phyloP scores from a whole-genome alignment of 2,113 vertebrate species.

The Callorhinus ursinus region DNA sequence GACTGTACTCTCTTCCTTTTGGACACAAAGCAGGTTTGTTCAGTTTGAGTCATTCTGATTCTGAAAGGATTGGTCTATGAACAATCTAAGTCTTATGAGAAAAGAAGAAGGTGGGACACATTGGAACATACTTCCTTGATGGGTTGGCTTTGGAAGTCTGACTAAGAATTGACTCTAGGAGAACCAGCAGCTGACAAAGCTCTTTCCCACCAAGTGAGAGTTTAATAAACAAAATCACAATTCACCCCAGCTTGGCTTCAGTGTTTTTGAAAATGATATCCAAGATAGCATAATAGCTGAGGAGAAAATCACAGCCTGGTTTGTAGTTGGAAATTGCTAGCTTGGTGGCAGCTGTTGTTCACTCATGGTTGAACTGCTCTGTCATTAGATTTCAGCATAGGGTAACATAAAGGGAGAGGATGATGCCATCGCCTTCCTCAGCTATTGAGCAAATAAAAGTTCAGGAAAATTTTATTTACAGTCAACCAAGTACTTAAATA shows the following conservation, averaged over 20 bases:
- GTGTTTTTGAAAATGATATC: conserved; percentile 75
- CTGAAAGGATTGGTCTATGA: conserved; percentile 42
- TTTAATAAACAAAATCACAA: conserved; percentile 82
- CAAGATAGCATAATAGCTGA: conserved; percentile 76
- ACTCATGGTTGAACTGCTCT: conserved; percentile 72
- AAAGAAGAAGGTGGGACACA: conserved; percentile 19
- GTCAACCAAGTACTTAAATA: conserved; percentile 49
- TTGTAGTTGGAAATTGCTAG: conserved; percentile 78
- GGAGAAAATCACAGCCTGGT: conserved; percentile 78
- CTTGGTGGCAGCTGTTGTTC: conserved; percentile 77
- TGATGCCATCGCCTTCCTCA: conserved; percentile 47
- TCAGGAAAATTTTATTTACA: conserved; percentile 70
- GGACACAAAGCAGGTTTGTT: conserved; percentile 19
- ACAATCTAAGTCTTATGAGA: conserved; percentile 14
- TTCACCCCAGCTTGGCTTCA: conserved; percentile 67
- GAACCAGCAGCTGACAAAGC: conserved; percentile 53
- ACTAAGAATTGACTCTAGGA: conserved; percentile 51
- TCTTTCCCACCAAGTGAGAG: conserved; percentile 76
- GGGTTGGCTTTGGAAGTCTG: conserved; percentile 31
- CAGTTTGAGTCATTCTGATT: conserved; percentile 29
- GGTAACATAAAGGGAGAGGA: conserved; percentile 60
- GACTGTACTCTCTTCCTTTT: not conserved
- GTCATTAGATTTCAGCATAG: conserved; percentile 73
- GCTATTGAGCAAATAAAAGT: conserved; percentile 61
- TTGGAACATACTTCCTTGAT: not conserved